phyloP scores from a whole-genome alignment of 2,888 invertebrate species.

The Eilema sororculum region DNA sequence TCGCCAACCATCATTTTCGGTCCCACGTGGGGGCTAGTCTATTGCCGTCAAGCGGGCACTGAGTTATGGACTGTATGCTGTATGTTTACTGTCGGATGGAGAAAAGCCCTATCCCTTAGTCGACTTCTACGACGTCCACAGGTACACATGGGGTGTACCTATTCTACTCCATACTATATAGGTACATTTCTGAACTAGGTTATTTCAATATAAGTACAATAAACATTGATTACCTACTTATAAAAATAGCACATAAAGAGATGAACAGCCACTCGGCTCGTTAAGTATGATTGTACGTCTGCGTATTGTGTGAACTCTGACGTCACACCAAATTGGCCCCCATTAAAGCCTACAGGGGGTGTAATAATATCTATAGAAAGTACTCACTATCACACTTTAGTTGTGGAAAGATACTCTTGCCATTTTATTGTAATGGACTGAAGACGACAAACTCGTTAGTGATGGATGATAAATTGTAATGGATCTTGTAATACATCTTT shows the following conservation, averaged over 20 bases:
- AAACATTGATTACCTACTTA: constrained; percentile 11
- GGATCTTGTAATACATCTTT: not conserved
- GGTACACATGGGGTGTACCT: too few relatives aligned
- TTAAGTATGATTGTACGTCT: constrained; percentile 34
- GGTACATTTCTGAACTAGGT: not conserved
- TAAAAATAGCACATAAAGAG: constrained; percentile 6
- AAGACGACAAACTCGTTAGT: constrained; percentile 1
- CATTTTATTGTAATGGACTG: not conserved
- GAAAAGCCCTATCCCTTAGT: too few relatives aligned
- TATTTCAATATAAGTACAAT: constrained; percentile 6
- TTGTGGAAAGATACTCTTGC: not conserved
- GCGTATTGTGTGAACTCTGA: constrained; percentile 33
- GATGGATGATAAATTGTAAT: constrained; percentile 7
- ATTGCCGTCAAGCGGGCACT: too few relatives aligned
- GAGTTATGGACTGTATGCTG: too few relatives aligned
- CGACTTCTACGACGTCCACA: too few relatives aligned
- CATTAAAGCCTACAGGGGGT: not conserved
- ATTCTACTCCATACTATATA: too few relatives aligned
- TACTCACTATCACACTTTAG: not conserved
- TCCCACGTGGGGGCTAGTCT: too few relatives aligned
- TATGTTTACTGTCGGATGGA: too few relatives aligned
- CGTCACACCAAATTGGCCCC: constrained; percentile 39
- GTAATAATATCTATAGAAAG: constrained; percentile 3
- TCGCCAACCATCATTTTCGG: too few relatives aligned
- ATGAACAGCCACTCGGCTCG: constrained; percentile 27